Evolutionary conservation across 2,888 invertebrate genomes (phyloP).

Genomic region (Heliconius cydno): DNA sequence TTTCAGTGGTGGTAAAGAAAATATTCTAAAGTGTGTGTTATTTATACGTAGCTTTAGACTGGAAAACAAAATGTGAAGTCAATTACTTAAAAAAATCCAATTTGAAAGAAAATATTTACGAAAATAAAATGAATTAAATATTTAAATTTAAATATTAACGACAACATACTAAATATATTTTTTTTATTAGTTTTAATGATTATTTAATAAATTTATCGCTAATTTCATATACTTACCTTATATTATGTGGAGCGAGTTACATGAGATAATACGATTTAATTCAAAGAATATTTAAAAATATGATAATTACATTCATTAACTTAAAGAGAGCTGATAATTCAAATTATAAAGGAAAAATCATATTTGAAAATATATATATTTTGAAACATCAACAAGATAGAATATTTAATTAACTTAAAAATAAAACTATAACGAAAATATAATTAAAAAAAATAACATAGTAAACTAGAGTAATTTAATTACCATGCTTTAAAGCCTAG

Average conservation of each 20-base stretch:
- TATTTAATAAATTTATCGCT: background rate
- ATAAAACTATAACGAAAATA: background rate
- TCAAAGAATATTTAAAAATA: background rate
- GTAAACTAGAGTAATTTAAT: constrained; percentile 16
- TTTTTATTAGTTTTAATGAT: background rate
- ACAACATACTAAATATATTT: background rate
- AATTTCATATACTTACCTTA: background rate
- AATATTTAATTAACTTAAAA: background rate
- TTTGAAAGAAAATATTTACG: background rate
- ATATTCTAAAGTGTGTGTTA: background rate
- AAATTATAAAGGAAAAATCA: background rate
- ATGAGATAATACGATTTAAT: background rate
- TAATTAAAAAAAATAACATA: background rate
- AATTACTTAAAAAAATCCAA: background rate
- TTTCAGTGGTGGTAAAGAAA: background rate
- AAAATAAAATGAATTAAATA: background rate
- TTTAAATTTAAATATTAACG: background rate
- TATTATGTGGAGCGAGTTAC: background rate
- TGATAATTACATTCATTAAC: background rate
- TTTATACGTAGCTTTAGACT: background rate
- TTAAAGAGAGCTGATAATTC: background rate
- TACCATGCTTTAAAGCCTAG: constrained; percentile 12
- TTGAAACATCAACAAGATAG: background rate
- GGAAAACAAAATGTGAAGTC: background rate
- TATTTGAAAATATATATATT: background rate